These are phyloP conservation scores for Pseudomyrmex flavicornis DNA, from an alignment of 1,140 invertebrate genomes.

Conservation along the genomic window DNA sequence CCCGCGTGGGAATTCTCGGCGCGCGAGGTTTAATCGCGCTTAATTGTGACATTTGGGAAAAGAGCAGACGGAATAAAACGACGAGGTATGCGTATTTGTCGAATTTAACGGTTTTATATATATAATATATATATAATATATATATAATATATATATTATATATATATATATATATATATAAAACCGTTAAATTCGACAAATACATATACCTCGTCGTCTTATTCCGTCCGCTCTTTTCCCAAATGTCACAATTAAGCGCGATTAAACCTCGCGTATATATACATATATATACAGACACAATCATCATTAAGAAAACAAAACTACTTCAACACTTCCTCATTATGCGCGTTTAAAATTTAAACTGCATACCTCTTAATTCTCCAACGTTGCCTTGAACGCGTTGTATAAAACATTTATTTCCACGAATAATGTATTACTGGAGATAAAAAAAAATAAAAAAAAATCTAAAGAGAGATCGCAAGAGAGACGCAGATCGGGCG, in stretches of 20 bases:
- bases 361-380: conserved; percentile 1
- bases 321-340: neutral
- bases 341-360: conserved; percentile 1
- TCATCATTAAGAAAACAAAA: neutral
- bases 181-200: too few species aligned
- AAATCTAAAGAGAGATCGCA: too few species aligned
- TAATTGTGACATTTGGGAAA: conserved; percentile 26
- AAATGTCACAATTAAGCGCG: too few species aligned
- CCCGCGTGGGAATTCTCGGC: neutral
- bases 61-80: neutral
- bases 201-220: too few species aligned
- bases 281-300: neutral
- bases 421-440: neutral
- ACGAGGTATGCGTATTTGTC: neutral
- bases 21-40: conserved; percentile 39
- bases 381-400: neutral
- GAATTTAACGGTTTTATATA: too few species aligned
- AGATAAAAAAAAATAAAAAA: neutral
- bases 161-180: too few species aligned
- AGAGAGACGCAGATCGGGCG: too few species aligned
- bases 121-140: too few species aligned
- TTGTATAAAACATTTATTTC: neutral
- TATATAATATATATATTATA: too few species aligned
- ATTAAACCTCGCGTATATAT: too few species aligned
- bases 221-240: too few species aligned